Base-by-base conservation (phyloP, 2,888 invertebrate genomes). In the Kryphioiulus occultus region DNA sequence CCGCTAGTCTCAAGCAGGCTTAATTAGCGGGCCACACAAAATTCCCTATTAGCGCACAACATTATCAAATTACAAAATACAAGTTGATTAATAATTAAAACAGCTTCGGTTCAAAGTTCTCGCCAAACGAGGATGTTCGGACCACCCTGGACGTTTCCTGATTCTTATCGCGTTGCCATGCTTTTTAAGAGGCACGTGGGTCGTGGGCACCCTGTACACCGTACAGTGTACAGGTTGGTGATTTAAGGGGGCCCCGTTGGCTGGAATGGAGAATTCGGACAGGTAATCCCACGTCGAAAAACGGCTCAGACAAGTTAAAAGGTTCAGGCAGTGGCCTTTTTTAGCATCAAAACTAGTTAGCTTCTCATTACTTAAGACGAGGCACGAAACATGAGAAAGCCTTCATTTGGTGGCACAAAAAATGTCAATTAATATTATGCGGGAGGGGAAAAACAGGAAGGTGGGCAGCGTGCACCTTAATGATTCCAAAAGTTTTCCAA, bases 391-490 rank as follows among this genome's bases (percentile, higher is more conserved):
- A 78, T 78, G 78, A 78, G 78, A 78, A 78, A 78, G 78, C 78
- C 30, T 30, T 78, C 78, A 78, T 30, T 78, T 30, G 78, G 78
- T 68, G 22, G 78, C 30, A 78, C 26, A 78, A 78, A 78, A 78
- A 78, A 78, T 78, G 78, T 78, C 78, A 78, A 78, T 78, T 78
- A 78, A 78, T 78, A 78, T 78, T 78, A 78, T 78, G 78, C 78
- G 78, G 78, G 78, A 78, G 78, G 78, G 22, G 22, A 78, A 53
- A 78, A 78, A 78, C 78, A 78, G 78, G 78, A 78, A 78, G 78
- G 78, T 78, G 30, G 78, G 78, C 78, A n/a, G 59, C 59, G 22
- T n/a, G 22, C 22, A 68, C 59, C 59, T 78, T 78, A 78, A 78
- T 78, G 78, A 78, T 26, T 78, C 78, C 68, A 26, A 22, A 68